Percentiles rank a stretch among this genome's conserved stretches.
phyloP scores from a whole-genome alignment of 2,113 vertebrate species.

The Felis chaus region DNA sequence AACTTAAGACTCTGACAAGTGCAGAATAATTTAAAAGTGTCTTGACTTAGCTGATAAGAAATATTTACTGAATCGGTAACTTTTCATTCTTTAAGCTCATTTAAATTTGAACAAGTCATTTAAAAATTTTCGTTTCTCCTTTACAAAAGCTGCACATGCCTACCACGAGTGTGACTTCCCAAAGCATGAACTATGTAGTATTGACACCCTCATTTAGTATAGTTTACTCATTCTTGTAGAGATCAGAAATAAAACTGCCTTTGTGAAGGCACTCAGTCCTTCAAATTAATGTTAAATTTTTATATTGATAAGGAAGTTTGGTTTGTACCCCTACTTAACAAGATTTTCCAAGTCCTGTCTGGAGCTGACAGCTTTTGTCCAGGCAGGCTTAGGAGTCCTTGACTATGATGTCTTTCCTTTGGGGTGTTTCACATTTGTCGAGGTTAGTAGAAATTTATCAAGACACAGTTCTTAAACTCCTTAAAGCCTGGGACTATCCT shows the following conservation, averaged over 20 bases:
- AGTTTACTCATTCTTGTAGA: neutral
- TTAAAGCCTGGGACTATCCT: neutral
- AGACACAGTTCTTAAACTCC: neutral
- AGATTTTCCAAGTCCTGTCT: neutral
- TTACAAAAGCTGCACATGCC: neutral
- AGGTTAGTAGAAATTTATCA: neutral
- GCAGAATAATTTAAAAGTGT: neutral
- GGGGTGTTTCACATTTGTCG: neutral
- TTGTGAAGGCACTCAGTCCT: constrained; percentile 1
- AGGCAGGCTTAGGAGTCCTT: no score
- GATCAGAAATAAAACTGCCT: neutral
- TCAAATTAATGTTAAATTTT: neutral
- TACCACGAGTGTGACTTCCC: neutral
- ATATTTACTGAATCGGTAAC: constrained; percentile 1
- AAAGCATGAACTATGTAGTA: neutral
- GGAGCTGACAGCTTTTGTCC: neutral
- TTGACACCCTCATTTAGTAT: neutral
- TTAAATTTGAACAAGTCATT: constrained; percentile 42
- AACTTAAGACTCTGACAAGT: constrained; percentile 31
- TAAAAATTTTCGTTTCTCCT: neutral
- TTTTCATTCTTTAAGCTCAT: constrained; percentile 28
- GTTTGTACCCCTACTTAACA: neutral
- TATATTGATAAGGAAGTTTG: neutral
- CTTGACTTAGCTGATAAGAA: constrained; percentile 22
- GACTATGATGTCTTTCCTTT: neutral